phyloP scores from a whole-genome alignment of 2,888 invertebrate genomes.

The Cybosia mesomella region DNA sequence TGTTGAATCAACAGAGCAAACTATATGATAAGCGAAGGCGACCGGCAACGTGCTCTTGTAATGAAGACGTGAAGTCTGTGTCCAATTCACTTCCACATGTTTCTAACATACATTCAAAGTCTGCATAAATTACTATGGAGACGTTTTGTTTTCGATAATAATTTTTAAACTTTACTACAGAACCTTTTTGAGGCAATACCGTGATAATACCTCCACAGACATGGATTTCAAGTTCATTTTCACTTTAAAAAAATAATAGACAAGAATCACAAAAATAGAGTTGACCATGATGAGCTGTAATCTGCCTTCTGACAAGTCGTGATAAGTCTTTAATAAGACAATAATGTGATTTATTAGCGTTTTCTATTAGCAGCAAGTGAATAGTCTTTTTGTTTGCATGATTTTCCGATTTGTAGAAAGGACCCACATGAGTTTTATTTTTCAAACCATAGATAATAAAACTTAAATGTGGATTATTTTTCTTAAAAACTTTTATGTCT shows the following conservation, averaged over 20 bases:
- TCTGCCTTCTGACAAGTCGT: constrained; percentile 9
- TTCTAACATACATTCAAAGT: constrained; percentile 21
- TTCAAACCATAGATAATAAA: constrained; percentile 8
- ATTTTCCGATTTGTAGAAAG: not conserved
- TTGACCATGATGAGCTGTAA: constrained; percentile 9
- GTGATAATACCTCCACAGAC: constrained; percentile 9
- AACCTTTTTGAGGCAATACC: constrained; percentile 9
- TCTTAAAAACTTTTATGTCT: not conserved
- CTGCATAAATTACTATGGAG: constrained; percentile 19
- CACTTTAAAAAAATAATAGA: constrained; percentile 9
- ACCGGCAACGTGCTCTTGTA: not conserved
- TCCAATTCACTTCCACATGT: no score
- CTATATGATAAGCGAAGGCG: constrained; percentile 1
- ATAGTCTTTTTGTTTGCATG: not conserved
- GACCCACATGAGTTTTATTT: not conserved
- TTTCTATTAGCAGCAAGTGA: constrained; percentile 14
- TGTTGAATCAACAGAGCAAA: no score
- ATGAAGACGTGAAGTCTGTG: no score
- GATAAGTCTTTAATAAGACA: constrained; percentile 13
- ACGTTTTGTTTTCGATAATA: constrained; percentile 13
- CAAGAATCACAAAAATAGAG: constrained; percentile 9
- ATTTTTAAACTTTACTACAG: constrained; percentile 13
- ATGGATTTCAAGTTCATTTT: constrained; percentile 11
- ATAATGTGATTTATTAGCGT: constrained; percentile 5
- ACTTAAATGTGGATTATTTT: constrained; percentile 13